Evolutionary conservation across 2,888 invertebrate species (phyloP).

Genomic region (Apamea crenata): DNA sequence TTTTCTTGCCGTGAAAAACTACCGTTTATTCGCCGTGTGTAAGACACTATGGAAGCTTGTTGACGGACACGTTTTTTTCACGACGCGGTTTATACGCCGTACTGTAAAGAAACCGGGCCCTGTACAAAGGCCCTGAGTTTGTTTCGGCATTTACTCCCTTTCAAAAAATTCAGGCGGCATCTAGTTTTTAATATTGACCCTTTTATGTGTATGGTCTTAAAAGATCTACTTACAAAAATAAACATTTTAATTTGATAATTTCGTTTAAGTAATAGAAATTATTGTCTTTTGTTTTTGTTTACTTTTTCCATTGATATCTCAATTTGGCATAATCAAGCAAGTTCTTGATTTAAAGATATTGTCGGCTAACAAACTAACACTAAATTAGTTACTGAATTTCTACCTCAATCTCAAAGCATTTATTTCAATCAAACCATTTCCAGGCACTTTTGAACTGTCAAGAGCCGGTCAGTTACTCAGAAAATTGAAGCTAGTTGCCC

Average conservation of each 20-base stretch:
- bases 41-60: too few relatives aligned
- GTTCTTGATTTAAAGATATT: too few relatives aligned
- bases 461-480: background rate
- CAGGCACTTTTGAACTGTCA: background rate
- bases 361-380: background rate
- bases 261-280: too few relatives aligned
- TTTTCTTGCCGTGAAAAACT: too few relatives aligned
- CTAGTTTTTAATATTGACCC: background rate
- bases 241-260: too few relatives aligned
- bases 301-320: background rate
- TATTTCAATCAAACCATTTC: background rate
- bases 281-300: too few relatives aligned
- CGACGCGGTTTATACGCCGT: background rate
- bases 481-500: background rate
- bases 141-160: background rate
- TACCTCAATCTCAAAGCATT: background rate
- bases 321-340: background rate
- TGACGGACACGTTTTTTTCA: background rate
- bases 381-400: slow-evolving; percentile 6
- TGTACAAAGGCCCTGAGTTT: background rate
- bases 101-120: background rate
- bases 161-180: background rate
- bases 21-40: too few relatives aligned
- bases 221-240: too few relatives aligned
- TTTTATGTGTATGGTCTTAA: too few relatives aligned